Percentiles rank a stretch among this genome's conserved stretches.
phyloP scores from a whole-genome alignment of 1,140 invertebrate genomes.

The Leptinotarsa undecemlineata region DNA sequence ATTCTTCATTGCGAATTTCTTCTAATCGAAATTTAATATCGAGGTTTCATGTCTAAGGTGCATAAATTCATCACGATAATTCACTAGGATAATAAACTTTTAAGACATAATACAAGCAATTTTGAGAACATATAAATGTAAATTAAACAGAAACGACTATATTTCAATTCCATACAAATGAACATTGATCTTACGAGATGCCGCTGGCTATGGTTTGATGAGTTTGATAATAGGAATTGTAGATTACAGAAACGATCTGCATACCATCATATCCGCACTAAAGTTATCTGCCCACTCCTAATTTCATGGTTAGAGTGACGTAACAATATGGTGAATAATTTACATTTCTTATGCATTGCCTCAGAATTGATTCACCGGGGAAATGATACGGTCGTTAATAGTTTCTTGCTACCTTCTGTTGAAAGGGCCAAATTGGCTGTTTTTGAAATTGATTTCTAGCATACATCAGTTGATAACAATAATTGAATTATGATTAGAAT shows the following conservation, averaged over 20 bases:
- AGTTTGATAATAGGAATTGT: slow-evolving; percentile 1
- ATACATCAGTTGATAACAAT: too few species aligned
- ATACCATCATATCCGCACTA: slow-evolving; percentile 1
- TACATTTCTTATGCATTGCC: neutral
- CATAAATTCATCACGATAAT: slow-evolving; percentile 4
- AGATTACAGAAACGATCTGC: neutral
- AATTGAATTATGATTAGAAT: too few species aligned
- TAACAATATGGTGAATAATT: neutral
- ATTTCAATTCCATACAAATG: neutral
- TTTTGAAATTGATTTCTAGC: too few species aligned
- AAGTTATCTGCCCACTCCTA: neutral
- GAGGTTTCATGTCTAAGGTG: neutral
- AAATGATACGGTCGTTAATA: neutral
- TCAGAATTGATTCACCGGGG: neutral
- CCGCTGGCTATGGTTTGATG: neutral
- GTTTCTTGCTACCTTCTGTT: neutral
- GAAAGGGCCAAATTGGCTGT: too few species aligned
- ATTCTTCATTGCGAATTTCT: neutral
- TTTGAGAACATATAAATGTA: neutral
- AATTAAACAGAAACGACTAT: slow-evolving; percentile 1
- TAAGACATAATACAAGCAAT: slow-evolving; percentile 6
- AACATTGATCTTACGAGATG: neutral
- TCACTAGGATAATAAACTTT: neutral
- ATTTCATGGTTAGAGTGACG: neutral
- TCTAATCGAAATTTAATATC: neutral